Evolutionary conservation across 2,797 vertebrate species (phyloP).

Genomic region (Manis javanica): DNA sequence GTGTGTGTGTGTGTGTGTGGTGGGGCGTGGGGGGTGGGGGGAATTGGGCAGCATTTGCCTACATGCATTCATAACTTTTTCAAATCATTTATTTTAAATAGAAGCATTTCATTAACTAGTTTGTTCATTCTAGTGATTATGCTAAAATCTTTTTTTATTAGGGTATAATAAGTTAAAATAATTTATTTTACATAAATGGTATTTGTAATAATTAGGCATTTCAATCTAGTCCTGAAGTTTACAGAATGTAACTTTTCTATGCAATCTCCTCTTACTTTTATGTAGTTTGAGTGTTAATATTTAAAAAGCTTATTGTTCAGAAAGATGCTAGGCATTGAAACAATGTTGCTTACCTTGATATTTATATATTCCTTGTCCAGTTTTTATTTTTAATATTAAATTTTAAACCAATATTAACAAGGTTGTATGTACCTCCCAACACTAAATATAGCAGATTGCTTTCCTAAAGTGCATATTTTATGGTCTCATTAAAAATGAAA

Average conservation of each 20-base stretch:
- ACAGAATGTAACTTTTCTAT: constrained; percentile 20
- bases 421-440: not conserved
- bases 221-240: constrained; percentile 58
- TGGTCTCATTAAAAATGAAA: constrained; percentile 58
- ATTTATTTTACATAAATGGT: constrained; percentile 55
- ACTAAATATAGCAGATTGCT: constrained; percentile 43
- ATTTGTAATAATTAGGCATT: constrained; percentile 45
- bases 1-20: not conserved
- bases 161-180: constrained; percentile 51
- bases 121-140: constrained; percentile 58
- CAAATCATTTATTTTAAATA: constrained; percentile 51
- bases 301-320: constrained; percentile 36
- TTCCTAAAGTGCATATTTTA: constrained; percentile 36
- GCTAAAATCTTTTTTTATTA: constrained; percentile 60
- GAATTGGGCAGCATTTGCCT: not conserved
- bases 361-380: not conserved
- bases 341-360: not conserved
- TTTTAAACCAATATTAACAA: constrained; percentile 27
- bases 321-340: not conserved
- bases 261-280: not conserved
- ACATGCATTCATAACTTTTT: not conserved
- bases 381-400: constrained; percentile 41
- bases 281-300: not conserved
- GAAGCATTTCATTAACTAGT: constrained; percentile 62
- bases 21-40: too few relatives aligned